These are phyloP conservation scores for Erinaceus europaeus DNA, from an alignment of 2,113 vertebrate genomes.

Conservation along the genomic window DNA sequence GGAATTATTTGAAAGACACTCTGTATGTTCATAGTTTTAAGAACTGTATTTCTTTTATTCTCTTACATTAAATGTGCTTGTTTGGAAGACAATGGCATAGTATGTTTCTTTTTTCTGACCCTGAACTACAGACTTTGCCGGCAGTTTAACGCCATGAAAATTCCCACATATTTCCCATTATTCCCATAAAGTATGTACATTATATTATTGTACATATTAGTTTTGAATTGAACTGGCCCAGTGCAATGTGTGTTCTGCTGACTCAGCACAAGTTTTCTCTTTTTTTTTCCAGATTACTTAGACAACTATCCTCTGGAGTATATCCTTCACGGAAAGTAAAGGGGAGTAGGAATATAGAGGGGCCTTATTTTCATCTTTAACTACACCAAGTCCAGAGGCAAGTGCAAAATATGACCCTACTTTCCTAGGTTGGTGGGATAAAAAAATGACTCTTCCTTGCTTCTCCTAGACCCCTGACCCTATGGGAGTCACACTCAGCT, in stretches of 20 bases:
- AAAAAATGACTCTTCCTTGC: neutral
- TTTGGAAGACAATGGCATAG: neutral
- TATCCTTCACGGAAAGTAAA: constrained; percentile 71
- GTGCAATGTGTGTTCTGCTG: constrained; percentile 61
- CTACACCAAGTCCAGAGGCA: constrained; percentile 74
- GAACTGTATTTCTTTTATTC: constrained; percentile 45
- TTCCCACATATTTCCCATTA: constrained; percentile 63
- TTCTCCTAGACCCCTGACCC: neutral
- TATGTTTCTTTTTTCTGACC: constrained; percentile 37
- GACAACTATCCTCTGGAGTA: constrained; percentile 78
- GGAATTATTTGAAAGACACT: no score
- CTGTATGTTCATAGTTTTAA: neutral
- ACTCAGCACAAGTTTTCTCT: constrained; percentile 78
- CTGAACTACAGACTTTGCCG: constrained; percentile 25
- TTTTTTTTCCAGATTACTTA: constrained; percentile 82
- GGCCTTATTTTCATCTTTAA: constrained; percentile 71
- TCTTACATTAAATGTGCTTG: constrained; percentile 25
- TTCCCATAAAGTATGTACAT: constrained; percentile 65
- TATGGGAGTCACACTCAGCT: constrained; percentile 20
- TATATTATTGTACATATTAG: constrained; percentile 72
- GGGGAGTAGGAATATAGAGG: constrained; percentile 66
- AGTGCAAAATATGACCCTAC: constrained; percentile 47
- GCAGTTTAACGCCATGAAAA: constrained; percentile 52
- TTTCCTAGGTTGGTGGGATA: constrained; percentile 55
- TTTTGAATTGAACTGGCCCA: constrained; percentile 40